Evolutionary conservation across 2,888 invertebrate genomes (phyloP).

Genomic region (Argyresthia albistria): DNA sequence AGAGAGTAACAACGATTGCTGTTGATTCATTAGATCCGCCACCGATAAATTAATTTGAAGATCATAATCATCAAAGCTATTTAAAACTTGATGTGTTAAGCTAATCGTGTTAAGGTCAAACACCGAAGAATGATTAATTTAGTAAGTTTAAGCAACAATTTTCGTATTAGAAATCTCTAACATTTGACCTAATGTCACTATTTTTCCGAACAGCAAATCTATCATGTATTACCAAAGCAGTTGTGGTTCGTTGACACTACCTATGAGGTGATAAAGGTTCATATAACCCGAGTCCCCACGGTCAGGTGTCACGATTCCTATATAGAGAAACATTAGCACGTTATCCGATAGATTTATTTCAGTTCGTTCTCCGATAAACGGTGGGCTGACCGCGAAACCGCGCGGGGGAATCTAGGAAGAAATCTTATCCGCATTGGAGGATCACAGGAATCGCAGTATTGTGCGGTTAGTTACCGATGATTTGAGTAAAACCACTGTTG

Average conservation of each 20-base stretch:
- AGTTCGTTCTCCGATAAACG: constrained; percentile 53
- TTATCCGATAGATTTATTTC: constrained; percentile 60
- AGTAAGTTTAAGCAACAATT: not conserved
- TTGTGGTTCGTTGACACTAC: constrained; percentile 25
- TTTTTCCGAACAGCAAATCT: not conserved
- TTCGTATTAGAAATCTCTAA: not conserved
- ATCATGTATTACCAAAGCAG: not conserved
- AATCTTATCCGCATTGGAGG: constrained; percentile 57
- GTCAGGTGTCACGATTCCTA: constrained; percentile 49
- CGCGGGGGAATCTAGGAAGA: constrained; percentile 51
- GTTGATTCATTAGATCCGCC: constrained; percentile 1
- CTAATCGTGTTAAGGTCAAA: not conserved
- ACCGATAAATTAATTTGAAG: constrained; percentile 1
- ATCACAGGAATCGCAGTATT: constrained; percentile 49
- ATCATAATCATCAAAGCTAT: not conserved
- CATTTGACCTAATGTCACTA: not conserved
- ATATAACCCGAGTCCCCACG: constrained; percentile 39
- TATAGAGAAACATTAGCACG: constrained; percentile 45
- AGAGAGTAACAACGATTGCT: not conserved
- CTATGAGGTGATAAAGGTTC: constrained; percentile 22
- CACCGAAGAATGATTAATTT: not conserved
- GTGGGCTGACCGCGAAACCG: constrained; percentile 59
- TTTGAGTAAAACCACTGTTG: constrained; percentile 66
- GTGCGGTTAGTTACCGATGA: constrained; percentile 52
- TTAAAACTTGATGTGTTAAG: not conserved